Conservation (phyloP, 2,113 vertebrate genomes). For the Budorcas taxicolor region DNA sequence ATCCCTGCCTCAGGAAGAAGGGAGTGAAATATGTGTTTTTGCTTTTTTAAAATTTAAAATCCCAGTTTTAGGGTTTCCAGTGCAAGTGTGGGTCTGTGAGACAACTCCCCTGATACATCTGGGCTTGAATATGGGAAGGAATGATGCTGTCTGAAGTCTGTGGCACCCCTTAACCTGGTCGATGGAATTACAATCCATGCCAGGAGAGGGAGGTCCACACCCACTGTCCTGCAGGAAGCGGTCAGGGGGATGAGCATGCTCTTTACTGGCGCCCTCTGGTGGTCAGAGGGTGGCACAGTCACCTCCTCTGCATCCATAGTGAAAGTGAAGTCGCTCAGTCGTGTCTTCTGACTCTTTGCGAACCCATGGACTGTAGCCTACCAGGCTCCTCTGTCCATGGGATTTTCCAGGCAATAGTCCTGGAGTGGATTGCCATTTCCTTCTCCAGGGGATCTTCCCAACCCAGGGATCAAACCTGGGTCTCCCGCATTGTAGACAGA, state of each 20-base stretch:
- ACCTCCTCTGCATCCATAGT: background rate
- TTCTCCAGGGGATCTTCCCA: no score
- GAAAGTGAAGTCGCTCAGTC: no score
- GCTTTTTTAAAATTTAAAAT: background rate
- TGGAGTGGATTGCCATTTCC: no score
- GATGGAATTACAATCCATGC: background rate
- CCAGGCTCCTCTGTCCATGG: no score
- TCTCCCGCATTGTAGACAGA: no score
- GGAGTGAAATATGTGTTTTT: background rate
- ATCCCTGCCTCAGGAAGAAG: background rate
- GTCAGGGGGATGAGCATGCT: rapidly evolving
- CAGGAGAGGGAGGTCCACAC: background rate
- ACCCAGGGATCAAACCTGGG: no score
- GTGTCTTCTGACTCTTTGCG: no score
- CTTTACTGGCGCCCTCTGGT: background rate
- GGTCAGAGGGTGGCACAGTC: background rate
- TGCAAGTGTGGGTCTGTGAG: background rate
- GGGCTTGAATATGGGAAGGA: background rate
- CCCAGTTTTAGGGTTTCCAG: background rate
- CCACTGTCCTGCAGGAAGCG: rapidly evolving
- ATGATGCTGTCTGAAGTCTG: background rate
- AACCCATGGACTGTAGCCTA: no score
- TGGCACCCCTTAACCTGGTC: background rate
- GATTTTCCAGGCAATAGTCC: no score
- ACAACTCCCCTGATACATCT: background rate